Conservation (phyloP, 2,797 vertebrate genomes). For the Sebastes baramenuke region DNA sequence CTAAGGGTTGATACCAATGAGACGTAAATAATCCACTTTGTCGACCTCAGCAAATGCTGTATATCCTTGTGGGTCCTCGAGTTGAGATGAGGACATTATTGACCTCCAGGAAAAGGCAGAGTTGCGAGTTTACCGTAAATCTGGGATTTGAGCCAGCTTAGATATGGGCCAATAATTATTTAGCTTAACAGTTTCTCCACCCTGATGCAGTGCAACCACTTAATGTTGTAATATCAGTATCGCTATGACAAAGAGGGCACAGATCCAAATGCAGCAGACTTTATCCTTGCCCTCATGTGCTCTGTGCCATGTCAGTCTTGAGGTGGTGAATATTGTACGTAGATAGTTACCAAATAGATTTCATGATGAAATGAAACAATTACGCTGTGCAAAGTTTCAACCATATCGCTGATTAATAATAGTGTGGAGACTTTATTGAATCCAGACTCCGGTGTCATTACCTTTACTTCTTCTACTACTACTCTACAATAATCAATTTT, state of each 20-base stretch:
- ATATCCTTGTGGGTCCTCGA: background rate
- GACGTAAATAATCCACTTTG: background rate
- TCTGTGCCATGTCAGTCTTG: background rate
- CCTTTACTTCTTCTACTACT: too few relatives aligned
- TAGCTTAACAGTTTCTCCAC: background rate
- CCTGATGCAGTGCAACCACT: background rate
- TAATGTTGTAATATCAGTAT: background rate
- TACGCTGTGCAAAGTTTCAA: background rate
- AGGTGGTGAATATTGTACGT: background rate
- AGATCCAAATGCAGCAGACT: background rate
- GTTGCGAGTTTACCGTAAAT: background rate
- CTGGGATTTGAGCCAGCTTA: background rate
- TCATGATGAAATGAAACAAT: background rate
- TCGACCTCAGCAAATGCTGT: background rate
- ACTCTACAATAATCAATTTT: background rate
- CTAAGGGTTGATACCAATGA: fast-evolving
- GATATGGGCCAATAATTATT: background rate
- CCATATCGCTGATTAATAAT: background rate
- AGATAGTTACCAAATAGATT: background rate
- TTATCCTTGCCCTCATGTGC: background rate
- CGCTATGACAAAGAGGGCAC: background rate
- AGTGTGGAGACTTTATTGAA: background rate
- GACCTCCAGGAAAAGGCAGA: background rate
- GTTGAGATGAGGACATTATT: background rate
- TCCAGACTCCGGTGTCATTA: background rate